Conservation (phyloP, 2,888 invertebrate genomes). For the Aporophyla nigra region DNA sequence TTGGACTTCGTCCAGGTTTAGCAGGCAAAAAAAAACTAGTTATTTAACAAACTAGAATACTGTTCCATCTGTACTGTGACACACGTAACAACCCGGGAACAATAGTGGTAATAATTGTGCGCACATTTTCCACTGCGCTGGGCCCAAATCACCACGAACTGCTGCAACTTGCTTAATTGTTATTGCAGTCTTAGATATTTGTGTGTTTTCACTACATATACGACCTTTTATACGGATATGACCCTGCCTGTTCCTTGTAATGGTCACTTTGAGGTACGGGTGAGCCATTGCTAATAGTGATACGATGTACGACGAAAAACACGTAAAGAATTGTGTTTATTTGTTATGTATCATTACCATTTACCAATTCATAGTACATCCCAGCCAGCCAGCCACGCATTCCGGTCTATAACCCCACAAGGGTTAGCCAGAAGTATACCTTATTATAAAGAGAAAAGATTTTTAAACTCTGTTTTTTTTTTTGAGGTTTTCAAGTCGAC, state of each 20-base stretch:
- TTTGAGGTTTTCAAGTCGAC: too few species aligned
- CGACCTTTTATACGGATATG: conserved; percentile 6
- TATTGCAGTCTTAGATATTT: conserved; percentile 67
- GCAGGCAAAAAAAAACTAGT: too few species aligned
- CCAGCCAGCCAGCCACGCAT: too few species aligned
- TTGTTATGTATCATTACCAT: neutral
- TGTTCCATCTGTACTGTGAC: conserved; percentile 37
- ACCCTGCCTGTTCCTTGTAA: neutral
- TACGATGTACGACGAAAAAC: neutral
- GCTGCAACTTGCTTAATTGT: conserved; percentile 73
- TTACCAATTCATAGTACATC: neutral
- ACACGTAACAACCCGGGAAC: conserved; percentile 69
- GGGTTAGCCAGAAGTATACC: too few species aligned
- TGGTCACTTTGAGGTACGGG: neutral
- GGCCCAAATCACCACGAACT: conserved; percentile 75
- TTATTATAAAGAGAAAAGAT: too few species aligned
- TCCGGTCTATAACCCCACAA: too few species aligned
- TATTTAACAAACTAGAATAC: too few species aligned
- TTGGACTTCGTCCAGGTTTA: too few species aligned
- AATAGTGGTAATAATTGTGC: conserved; percentile 81
- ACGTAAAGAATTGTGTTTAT: neutral
- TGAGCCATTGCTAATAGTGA: neutral
- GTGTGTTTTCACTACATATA: conserved; percentile 24
- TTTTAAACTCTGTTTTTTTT: too few species aligned
- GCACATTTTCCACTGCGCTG: conserved; percentile 81